Evolutionary conservation across 2,797 vertebrate species (phyloP).

Genomic region (Gadopsis bispinosus): DNA sequence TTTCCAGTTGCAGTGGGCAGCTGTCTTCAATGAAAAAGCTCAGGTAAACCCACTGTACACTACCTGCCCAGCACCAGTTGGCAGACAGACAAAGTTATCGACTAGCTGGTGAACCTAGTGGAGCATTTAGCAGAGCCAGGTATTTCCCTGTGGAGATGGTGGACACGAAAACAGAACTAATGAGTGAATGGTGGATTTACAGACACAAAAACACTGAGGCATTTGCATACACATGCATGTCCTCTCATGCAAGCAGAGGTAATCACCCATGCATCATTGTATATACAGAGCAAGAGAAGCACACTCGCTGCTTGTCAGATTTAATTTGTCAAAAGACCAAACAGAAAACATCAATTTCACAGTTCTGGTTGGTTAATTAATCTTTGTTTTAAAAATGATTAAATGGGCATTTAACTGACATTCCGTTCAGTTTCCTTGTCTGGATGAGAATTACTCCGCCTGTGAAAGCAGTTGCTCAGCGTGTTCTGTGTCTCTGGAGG

Average conservation of each 20-base stretch:
- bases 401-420: slow-evolving; percentile 5
- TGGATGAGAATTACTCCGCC: background rate
- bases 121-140: no score
- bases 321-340: slow-evolving; percentile 72
- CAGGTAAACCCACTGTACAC: no score
- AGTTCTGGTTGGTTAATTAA: slow-evolving; percentile 75
- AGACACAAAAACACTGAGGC: slow-evolving; percentile 14
- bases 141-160: no score
- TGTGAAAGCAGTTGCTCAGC: background rate
- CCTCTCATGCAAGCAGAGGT: slow-evolving; percentile 34
- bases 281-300: background rate
- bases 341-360: slow-evolving; percentile 79
- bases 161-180: no score
- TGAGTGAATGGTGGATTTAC: no score
- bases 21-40: background rate
- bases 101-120: no score
- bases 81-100: no score
- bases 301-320: slow-evolving; percentile 65
- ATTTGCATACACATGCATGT: slow-evolving; percentile 23
- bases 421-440: background rate
- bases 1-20: background rate
- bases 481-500: background rate
- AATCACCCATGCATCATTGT: slow-evolving; percentile 10
- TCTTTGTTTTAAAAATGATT: slow-evolving; percentile 57
- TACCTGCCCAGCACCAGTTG: no score